Base-by-base conservation (phyloP, 2,113 vertebrate genomes). In the Otis tarda region DNA sequence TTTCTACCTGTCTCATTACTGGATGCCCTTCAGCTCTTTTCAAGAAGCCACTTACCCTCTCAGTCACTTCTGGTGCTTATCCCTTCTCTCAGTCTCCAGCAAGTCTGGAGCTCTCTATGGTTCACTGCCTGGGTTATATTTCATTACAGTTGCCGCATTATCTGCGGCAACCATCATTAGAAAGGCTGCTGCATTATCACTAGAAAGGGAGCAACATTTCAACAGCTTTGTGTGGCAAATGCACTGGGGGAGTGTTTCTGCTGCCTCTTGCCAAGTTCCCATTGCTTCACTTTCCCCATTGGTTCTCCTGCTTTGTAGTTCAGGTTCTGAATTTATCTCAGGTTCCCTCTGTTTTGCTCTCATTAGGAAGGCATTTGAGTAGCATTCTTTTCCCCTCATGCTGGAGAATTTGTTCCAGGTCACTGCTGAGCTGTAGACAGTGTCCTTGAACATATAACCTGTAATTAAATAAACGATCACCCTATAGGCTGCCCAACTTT, bases 21-120 rank as follows among this genome's bases (percentile, higher is more conserved):
- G 69, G 22, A 60, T 50, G 24, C 70, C 41, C 55, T 77, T 93
- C 75, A 37, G 19, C 33, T 60, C 76, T 78, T 95, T 81, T 88
- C 69, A 89, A 43, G 39, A 68, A 6, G 8, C 33, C 39, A 37
- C 35, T 87, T 90, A 94, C 14, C 59, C 30, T 74, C 63, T 95
- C 87, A 85, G 70, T 70, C 55, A 73, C 69, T 84, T 85, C 53
- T 93, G 59, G 43, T 90, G 57, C 56, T 95, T 64, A 68, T 47
- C 33, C 47, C 19, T 85, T 83, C 50, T 83, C 53, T 79, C 70
- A 73, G 83, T 90, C 91, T 96, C 90, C 94, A 83, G 60, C 35
- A 89, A 92, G 91, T 93, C 90, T 95, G 79, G 65, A 88, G 30
- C 73, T 81, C 87, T 95, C 85, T 76, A 77, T 93, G 80, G 61